A percentile compares a stretch with the other conserved stretches of the same genome.
Evolutionary conservation across 2,888 invertebrate genomes (phyloP).

Genomic region (Drosophila kambysellisi): DNA sequence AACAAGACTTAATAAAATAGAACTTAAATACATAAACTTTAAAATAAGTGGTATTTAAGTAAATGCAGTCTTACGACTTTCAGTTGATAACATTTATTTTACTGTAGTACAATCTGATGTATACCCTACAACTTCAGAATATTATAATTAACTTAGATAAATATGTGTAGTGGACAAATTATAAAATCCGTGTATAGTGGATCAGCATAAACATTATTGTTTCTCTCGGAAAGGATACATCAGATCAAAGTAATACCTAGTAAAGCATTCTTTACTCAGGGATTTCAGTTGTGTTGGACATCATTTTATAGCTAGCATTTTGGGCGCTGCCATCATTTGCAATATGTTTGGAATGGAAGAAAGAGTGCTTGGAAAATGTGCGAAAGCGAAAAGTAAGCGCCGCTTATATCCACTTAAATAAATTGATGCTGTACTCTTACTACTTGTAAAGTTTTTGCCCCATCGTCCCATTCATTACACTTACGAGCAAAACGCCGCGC

Average conservation of each 20-base stretch:
- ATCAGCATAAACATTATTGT: neutral
- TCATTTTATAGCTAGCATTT: constrained; percentile 13
- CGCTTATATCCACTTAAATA: constrained; percentile 75
- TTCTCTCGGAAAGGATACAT: neutral
- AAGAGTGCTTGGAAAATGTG: constrained; percentile 29
- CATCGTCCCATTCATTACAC: constrained; percentile 66
- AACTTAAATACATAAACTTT: neutral
- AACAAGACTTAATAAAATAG: neutral
- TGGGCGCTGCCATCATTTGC: constrained; percentile 22
- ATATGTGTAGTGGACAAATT: neutral
- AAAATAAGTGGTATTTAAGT: neutral
- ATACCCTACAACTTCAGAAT: neutral
- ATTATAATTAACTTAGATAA: neutral
- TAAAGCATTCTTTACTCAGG: neutral
- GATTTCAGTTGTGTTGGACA: constrained; percentile 6
- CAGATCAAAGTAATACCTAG: too few species aligned
- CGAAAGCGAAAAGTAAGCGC: constrained; percentile 50
- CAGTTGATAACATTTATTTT: neutral
- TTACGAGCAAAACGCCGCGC: constrained; percentile 51
- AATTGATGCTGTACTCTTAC: constrained; percentile 66
- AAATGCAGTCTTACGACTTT: neutral
- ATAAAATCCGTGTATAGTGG: neutral
- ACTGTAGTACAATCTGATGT: neutral
- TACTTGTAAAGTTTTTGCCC: constrained; percentile 63
- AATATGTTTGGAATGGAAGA: constrained; percentile 22